A percentile compares a stretch with the other conserved stretches of the same genome.
Conservation (phyloP, 1,140 invertebrate species). For the Calephelis virginiensis region DNA sequence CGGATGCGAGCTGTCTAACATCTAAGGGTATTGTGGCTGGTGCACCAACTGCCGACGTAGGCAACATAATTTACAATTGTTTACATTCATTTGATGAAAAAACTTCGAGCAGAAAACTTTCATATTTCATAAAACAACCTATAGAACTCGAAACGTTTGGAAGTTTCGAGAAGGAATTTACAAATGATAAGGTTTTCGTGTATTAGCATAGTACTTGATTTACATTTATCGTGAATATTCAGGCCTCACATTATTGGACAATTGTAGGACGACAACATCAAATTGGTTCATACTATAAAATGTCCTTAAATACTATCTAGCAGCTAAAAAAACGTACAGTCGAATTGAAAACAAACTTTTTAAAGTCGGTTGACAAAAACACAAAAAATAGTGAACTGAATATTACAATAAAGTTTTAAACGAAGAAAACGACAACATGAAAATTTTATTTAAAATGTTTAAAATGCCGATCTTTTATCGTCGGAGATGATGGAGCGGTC, state of each 20-base stretch:
- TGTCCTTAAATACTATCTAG: too few species aligned
- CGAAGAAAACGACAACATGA: neutral
- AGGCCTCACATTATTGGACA: too few species aligned
- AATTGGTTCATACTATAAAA: too few species aligned
- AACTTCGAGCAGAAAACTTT: conserved; percentile 19
- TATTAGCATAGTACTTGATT: too few species aligned
- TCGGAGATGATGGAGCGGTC: conserved; percentile 54
- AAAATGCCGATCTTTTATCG: conserved; percentile 66
- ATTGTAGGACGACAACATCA: too few species aligned
- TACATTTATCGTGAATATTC: too few species aligned
- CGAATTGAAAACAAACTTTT: neutral
- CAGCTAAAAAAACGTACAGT: too few species aligned
- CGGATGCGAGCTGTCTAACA: conserved; percentile 62
- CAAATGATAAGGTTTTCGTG: too few species aligned
- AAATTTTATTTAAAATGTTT: conserved; percentile 52
- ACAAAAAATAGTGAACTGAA: neutral
- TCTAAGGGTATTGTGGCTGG: conserved; percentile 58
- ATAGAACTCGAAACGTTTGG: too few species aligned
- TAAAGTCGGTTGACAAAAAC: neutral
- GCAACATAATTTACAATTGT: conserved; percentile 35
- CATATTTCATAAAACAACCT: too few species aligned
- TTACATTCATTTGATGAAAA: conserved; percentile 22
- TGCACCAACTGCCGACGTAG: conserved; percentile 47
- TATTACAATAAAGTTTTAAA: conserved; percentile 12
- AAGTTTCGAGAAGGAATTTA: too few species aligned